Percentiles rank a stretch among this genome's conserved stretches.
These are phyloP conservation scores for Neodontobutis hainanensis DNA, from an alignment of 2,113 vertebrate genomes.

Conservation along the genomic window DNA sequence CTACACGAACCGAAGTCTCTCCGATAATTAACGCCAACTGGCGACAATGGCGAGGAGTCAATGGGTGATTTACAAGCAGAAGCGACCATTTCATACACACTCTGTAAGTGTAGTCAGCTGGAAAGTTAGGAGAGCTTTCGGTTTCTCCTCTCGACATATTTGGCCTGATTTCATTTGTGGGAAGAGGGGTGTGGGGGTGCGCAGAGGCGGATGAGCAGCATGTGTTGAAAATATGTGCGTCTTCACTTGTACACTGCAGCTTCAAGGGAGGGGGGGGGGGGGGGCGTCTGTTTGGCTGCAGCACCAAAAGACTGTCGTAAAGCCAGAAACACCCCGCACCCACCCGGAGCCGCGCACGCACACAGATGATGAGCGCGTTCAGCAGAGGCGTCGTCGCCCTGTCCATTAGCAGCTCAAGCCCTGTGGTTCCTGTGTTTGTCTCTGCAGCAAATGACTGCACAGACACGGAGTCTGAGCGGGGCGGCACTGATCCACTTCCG, in stretches of 20 bases:
- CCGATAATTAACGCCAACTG: not conserved
- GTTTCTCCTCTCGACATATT: constrained; percentile 26
- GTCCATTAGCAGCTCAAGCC: constrained; percentile 55
- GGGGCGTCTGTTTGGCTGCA: constrained; percentile 71
- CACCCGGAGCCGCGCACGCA: constrained; percentile 6
- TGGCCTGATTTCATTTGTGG: constrained; percentile 43
- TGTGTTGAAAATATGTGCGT: constrained; percentile 76
- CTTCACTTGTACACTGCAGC: constrained; percentile 46
- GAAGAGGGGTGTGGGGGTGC: constrained; percentile 6
- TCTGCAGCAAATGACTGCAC: constrained; percentile 42
- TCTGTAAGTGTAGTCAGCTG: constrained; percentile 1
- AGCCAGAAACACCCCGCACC: constrained; percentile 48
- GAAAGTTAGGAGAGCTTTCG: constrained; percentile 5
- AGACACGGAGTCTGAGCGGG: constrained; percentile 45
- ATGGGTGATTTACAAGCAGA: constrained; percentile 4
- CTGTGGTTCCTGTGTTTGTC: constrained; percentile 65
- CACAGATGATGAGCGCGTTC: constrained; percentile 60
- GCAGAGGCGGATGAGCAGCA: constrained; percentile 57
- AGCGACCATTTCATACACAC: constrained; percentile 1
- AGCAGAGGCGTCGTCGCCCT: constrained; percentile 55
- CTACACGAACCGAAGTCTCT: constrained; percentile 13
- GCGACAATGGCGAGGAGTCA: not conserved
- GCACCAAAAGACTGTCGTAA: constrained; percentile 74
- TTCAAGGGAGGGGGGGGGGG: constrained; percentile 30
- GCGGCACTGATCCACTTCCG: constrained; percentile 15